Base-by-base conservation (phyloP, 2,113 vertebrate species). In the Passer domesticus region DNA sequence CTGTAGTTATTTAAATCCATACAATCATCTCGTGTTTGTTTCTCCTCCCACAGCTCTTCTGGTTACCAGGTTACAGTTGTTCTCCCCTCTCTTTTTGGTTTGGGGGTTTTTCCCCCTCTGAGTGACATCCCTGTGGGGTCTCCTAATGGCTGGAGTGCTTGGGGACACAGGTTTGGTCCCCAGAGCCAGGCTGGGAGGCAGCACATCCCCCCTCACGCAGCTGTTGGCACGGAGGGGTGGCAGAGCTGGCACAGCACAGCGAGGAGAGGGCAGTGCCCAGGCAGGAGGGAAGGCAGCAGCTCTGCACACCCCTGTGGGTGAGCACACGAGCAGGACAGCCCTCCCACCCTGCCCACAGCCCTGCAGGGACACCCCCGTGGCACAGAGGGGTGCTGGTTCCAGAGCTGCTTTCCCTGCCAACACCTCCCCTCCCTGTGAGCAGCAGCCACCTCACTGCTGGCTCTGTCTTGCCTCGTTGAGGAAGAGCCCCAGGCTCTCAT, bases 21-120 rank as follows among this genome's bases (percentile, higher is more conserved):
- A 84, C 92, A 93, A 81, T 90, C 90, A 90, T 84, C 88, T 86
- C 22, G 47, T 95, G n/a, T 96, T 96, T 94, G 93, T 95, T 95
- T 89, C 92, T 93, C 90, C 95, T 94, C 96, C 96, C 92, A 93
- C 96, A 93, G 90, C 66, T 95, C 80, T 92, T 20, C 84, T 50
- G 90, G 96, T 96, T 97, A 97, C 96, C 60, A 88, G 88, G 93
- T 96, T 96, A 96, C 96, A 92, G 78, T 56, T 94, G 78, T 94
- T 92, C 55, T 70, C 75, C 78, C 67, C 59, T 64, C 46, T 69
- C 67, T 20, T 76, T 52, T 44, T 16, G 25, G 13, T 15, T 30
- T 44, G 41, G 66, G 24, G 13, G 8, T 49, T 15, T 41, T 41
- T 41, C 41, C 22, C 15, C 16, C 10, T 41, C 53, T 87, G 88